phyloP scores from a whole-genome alignment of 1,140 invertebrate genomes.

The Drosophila bocki region DNA sequence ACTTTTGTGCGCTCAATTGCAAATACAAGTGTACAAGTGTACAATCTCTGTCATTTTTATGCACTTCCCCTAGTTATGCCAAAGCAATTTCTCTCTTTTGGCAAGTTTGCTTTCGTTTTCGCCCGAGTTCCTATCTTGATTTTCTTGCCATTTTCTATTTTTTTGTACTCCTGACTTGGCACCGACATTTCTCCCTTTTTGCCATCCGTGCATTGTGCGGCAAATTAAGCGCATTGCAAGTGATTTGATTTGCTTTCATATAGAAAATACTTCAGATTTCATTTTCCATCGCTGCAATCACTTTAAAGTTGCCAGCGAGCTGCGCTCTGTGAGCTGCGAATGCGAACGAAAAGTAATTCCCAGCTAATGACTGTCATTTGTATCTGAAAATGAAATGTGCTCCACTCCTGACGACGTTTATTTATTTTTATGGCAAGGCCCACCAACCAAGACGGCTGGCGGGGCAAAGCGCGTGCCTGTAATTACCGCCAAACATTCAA shows the following conservation, averaged over 20 bases:
- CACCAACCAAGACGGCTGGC: constrained; percentile 29
- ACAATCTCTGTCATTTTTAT: constrained; percentile 78
- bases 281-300: constrained; percentile 62
- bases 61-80: constrained; percentile 70
- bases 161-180: constrained; percentile 16
- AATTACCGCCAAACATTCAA: constrained; percentile 65
- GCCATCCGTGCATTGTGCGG: constrained; percentile 66
- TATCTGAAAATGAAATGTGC: constrained; percentile 71
- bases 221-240: constrained; percentile 79
- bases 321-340: constrained; percentile 8
- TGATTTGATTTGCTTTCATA: constrained; percentile 73
- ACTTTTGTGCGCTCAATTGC: constrained; percentile 82
- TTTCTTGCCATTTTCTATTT: constrained; percentile 32
- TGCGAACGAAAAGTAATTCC: constrained; percentile 70
- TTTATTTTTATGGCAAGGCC: constrained; percentile 70
- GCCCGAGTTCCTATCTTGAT: constrained; percentile 51
- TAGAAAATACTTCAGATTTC: constrained; percentile 61
- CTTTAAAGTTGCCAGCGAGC: constrained; percentile 58
- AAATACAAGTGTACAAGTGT: constrained; percentile 62
- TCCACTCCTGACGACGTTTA: constrained; percentile 57
- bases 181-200: constrained; percentile 16
- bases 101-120: constrained; percentile 46
- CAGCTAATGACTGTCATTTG: constrained; percentile 75
- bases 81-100: constrained; percentile 72
- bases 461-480: constrained; percentile 53